phyloP scores from a whole-genome alignment of 2,113 vertebrate genomes.

The Ciconia boyciana region DNA sequence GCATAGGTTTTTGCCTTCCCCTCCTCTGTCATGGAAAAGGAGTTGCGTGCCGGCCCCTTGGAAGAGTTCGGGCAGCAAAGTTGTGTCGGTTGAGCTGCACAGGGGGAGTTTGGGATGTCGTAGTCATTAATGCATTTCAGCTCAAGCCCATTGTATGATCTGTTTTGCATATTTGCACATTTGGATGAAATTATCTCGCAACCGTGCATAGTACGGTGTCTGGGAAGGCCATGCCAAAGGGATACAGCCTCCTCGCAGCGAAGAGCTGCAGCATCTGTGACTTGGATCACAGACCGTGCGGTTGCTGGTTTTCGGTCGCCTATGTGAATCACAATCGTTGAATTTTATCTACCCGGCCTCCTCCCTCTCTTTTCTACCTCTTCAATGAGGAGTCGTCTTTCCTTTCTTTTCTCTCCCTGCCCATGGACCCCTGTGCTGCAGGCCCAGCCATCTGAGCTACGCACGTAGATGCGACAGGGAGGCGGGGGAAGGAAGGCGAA shows the following conservation, averaged over 20 bases:
- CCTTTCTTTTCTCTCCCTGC: background rate
- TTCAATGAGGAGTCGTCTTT: background rate
- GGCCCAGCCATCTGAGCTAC: background rate
- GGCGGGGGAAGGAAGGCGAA: background rate
- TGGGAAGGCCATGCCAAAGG: background rate
- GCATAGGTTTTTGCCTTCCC: background rate
- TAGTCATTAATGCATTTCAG: background rate
- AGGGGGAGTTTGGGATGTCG: background rate
- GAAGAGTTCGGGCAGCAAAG: background rate
- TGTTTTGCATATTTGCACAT: background rate
- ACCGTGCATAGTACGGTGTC: background rate
- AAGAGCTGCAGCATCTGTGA: background rate
- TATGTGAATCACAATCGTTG: background rate
- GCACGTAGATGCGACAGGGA: fast-evolving
- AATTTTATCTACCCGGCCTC: background rate
- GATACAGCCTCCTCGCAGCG: background rate
- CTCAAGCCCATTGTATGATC: background rate
- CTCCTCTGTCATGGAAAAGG: background rate
- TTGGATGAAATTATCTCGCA: background rate
- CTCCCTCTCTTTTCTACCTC: background rate
- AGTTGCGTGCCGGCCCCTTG: background rate
- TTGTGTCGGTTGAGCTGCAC: background rate
- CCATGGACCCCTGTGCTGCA: background rate
- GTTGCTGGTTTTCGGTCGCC: background rate
- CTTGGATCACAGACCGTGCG: background rate